Evolutionary conservation across 2,888 invertebrate genomes (phyloP), one percentile per base, ranked within the genome.

Genomic region (Agrochola litura): DNA sequence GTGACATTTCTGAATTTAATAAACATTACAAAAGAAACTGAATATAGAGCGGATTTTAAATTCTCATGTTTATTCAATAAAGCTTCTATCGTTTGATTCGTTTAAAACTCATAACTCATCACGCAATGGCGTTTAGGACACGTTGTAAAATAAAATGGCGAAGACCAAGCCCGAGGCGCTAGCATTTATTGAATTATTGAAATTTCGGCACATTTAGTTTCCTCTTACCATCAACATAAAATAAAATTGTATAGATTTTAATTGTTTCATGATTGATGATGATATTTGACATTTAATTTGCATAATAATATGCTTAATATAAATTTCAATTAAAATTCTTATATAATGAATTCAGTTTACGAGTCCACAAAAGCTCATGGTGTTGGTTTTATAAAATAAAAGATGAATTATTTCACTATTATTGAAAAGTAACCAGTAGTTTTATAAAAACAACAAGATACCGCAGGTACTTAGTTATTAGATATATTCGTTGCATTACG

Each of bases 41-140:
- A 78, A 81, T 86, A 76, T 76, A 66, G 76, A 88, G 75, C 76
- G 71, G 52, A 67, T 79, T 76, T 73, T 73, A 71, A 76, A 76
- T 71, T 80, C 78, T 80, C 56, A 84, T 79, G 74, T 80, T 58
- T 85, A 79, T 76, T 82, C 63, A 79, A 76, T 79, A 49, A 73
- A 67, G 58, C 56, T 76, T 66, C 68, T 76, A 58, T 66, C 43
- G 46, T 71, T 86, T 64, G 37, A 52, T 66, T 77, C n/a, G 22
- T 81, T 85, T 66, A 41, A 52, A 71, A 66, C 30, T 64, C 68
- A 82, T 88, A 83, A 86, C 88, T 88, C 73, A 86, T 22, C 8
- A 63, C 25, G 56, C 46, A 83, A 73, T 71, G 60, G 30, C 49
- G 54, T 75, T 74, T 72, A 60, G 41, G 37, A 61, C 8, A 37